These are phyloP conservation scores for mouse (Mus musculus) DNA, from an alignment of 2,113 vertebrate genomes.

Conservation along the genomic window GRCm39 chr6:64102501-64103000, in stretches of 20 bases:
- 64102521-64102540: not conserved
- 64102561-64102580: not conserved
- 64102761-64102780: not conserved
- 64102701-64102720: not conserved
- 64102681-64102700: not conserved
- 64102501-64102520: not conserved
- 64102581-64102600: not conserved
- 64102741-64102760: not conserved
- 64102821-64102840: not conserved
- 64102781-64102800: not conserved
- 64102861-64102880: not conserved
- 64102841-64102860: not conserved
- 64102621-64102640: not conserved
- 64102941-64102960: not conserved
- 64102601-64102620: not conserved
- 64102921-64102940: not conserved
- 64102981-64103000: not conserved
- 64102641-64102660: not conserved
- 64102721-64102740: not conserved
- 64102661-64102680: constrained; percentile 7
- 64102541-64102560: not conserved
- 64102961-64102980: not conserved
- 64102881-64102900: not conserved
- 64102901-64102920: not conserved
- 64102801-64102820: too few relatives aligned